phyloP scores from a whole-genome alignment of 2,888 invertebrate species.

The Girardia tigrina region DNA sequence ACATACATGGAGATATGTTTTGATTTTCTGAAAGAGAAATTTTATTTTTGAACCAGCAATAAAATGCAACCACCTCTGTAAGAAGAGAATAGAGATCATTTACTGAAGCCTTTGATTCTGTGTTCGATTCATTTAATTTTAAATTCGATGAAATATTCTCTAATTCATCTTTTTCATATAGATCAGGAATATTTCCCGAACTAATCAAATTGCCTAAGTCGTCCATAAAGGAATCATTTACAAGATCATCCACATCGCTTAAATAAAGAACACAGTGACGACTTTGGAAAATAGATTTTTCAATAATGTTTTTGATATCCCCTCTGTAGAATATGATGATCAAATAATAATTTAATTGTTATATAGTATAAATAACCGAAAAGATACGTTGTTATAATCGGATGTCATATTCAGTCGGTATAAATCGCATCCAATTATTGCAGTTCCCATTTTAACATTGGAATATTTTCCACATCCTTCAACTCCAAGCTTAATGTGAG shows the following conservation, averaged over 20 bases:
- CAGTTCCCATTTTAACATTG: background rate
- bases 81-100: constrained; percentile 46
- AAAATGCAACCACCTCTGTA: constrained; percentile 39
- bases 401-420: background rate
- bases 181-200: constrained; percentile 49
- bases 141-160: constrained; percentile 49
- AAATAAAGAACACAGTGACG: background rate
- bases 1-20: constrained; percentile 47
- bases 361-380: background rate
- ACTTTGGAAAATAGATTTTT: background rate
- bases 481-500: background rate
- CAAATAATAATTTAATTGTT: too few species aligned
- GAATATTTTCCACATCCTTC: background rate
- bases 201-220: constrained; percentile 50
- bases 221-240: constrained; percentile 48
- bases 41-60: background rate
- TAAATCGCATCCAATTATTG: background rate
- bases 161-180: constrained; percentile 49
- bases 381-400: background rate
- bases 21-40: constrained; percentile 41
- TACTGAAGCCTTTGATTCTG: constrained; percentile 46
- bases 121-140: constrained; percentile 44
- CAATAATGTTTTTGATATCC: background rate
- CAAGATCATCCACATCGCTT: constrained; percentile 28
- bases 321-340: too few species aligned